These are phyloP conservation scores for Oxygymnocypris stewartii DNA, from an alignment of 2,113 vertebrate species.

Conservation along the genomic window DNA sequence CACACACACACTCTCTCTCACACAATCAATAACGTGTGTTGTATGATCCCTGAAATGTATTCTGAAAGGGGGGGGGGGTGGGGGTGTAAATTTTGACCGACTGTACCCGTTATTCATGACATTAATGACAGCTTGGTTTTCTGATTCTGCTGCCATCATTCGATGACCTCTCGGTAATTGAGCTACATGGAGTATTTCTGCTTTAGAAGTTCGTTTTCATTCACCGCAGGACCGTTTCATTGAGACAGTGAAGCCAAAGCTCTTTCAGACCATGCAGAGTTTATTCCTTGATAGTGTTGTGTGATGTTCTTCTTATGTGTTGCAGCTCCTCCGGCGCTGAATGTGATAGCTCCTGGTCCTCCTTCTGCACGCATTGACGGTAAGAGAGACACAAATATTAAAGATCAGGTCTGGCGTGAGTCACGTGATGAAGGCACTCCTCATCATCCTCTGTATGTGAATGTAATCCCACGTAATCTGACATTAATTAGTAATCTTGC, in stretches of 20 bases:
- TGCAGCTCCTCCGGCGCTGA: constrained; percentile 77
- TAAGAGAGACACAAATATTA: constrained; percentile 57
- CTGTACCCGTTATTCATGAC: background rate
- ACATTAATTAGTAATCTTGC: no score
- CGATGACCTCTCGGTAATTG: background rate
- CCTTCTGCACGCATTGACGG: constrained; percentile 74
- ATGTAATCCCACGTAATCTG: no score
- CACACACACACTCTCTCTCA: no score
- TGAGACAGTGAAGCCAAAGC: background rate
- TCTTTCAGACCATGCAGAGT: background rate
- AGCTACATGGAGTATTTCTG: background rate
- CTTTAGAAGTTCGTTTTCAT: background rate
- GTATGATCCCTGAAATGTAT: no score
- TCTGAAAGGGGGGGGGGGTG: no score
- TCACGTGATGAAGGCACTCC: no score
- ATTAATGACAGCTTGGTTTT: no score
- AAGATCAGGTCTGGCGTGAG: no score
- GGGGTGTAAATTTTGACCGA: no score
- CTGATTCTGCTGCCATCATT: background rate
- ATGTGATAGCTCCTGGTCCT: constrained; percentile 73
- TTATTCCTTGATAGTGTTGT: no score
- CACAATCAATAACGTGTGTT: no score
- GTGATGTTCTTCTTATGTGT: constrained; percentile 56
- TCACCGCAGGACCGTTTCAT: background rate
- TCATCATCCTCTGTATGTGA: no score